A percentile compares a stretch with the other conserved stretches of the same genome.
phyloP scores from a whole-genome alignment of 2,888 invertebrate genomes.

The Dione vanillae region DNA sequence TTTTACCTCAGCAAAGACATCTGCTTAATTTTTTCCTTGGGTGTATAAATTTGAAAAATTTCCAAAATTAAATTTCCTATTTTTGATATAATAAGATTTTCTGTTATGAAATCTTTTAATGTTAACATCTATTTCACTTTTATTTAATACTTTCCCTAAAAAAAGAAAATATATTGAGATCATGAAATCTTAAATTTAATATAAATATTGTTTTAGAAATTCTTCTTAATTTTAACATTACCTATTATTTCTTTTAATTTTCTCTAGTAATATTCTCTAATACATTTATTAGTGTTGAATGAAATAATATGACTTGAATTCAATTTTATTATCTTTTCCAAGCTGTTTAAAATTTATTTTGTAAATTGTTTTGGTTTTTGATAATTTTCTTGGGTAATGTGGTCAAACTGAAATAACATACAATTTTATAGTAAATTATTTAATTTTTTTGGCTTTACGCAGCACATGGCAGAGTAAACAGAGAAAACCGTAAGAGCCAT shows the following conservation, averaged over 20 bases:
- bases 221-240: neutral
- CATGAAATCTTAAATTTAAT: neutral
- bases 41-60: neutral
- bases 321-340: conserved; percentile 11
- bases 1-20: conserved; percentile 8
- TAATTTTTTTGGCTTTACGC: too few relatives aligned
- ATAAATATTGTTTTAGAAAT: neutral
- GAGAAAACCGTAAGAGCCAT: too few relatives aligned
- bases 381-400: neutral
- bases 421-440: neutral
- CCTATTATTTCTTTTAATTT: neutral
- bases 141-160: neutral
- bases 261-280: neutral
- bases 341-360: neutral
- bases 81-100: neutral
- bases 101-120: neutral
- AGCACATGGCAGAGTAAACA: too few relatives aligned
- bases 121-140: neutral
- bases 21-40: neutral
- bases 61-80: conserved; percentile 8
- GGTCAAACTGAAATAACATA: conserved; percentile 1
- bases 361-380: neutral
- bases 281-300: conserved; percentile 12
- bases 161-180: neutral
- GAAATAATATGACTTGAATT: conserved; percentile 1